Percentiles rank a stretch among this genome's conserved stretches.
These are phyloP conservation scores for Phlogophora meticulosa DNA, from an alignment of 2,888 invertebrate genomes.

Conservation along the genomic window DNA sequence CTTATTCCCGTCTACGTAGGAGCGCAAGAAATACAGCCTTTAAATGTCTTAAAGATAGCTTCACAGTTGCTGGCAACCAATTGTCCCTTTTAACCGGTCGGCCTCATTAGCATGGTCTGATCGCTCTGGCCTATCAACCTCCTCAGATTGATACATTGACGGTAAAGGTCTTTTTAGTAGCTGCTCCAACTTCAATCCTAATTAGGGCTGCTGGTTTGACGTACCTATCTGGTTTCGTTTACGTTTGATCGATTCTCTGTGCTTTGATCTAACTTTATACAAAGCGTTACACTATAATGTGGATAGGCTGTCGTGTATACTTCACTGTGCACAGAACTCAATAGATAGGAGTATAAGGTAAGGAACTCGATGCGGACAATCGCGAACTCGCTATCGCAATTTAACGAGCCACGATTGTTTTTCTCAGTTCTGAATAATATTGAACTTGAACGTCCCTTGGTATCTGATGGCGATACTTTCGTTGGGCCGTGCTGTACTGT, in stretches of 20 bases:
- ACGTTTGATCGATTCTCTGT: slow-evolving; percentile 72
- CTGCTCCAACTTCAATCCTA: slow-evolving; percentile 76
- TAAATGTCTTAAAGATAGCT: slow-evolving; percentile 84
- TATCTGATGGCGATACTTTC: slow-evolving; percentile 90
- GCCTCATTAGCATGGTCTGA: slow-evolving; percentile 86
- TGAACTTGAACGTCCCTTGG: slow-evolving; percentile 84
- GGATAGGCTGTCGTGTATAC: slow-evolving; percentile 60
- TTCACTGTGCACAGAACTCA: slow-evolving; percentile 67
- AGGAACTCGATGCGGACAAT: slow-evolving; percentile 83
- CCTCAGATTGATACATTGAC: slow-evolving; percentile 86
- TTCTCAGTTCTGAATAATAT: slow-evolving; percentile 91
- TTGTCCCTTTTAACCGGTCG: slow-evolving; percentile 85
- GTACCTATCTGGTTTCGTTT: slow-evolving; percentile 68
- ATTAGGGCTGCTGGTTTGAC: slow-evolving; percentile 76
- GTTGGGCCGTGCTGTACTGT: slow-evolving; percentile 84
- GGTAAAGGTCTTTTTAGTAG: slow-evolving; percentile 81
- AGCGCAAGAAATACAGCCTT: slow-evolving; percentile 82
- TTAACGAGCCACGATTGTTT: slow-evolving; percentile 91
- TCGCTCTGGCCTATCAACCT: slow-evolving; percentile 81
- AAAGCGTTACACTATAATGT: slow-evolving; percentile 51
- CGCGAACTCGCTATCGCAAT: slow-evolving; percentile 85
- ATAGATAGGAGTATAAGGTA: slow-evolving; percentile 75
- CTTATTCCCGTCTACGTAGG: slow-evolving; percentile 73
- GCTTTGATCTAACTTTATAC: slow-evolving; percentile 33
- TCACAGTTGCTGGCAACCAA: slow-evolving; percentile 81